phyloP scores from a whole-genome alignment of 2,888 invertebrate species.

The Coelinius sp. region DNA sequence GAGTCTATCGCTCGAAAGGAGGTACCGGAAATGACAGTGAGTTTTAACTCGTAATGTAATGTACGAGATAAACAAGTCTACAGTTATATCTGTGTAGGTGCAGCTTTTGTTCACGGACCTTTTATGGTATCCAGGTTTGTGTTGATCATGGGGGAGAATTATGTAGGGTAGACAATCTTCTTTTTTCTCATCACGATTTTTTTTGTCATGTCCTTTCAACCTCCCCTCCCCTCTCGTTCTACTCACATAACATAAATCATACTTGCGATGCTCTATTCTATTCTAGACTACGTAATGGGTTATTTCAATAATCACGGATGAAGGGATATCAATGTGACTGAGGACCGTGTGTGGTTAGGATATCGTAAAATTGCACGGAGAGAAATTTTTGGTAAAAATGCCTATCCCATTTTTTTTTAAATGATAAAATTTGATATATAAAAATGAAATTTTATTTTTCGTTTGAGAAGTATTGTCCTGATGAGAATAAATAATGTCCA shows the following conservation, averaged over 20 bases:
- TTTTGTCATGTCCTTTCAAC: not conserved
- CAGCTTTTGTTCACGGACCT: conserved; percentile 1
- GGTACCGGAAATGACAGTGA: conserved; percentile 32
- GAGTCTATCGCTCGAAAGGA: not conserved
- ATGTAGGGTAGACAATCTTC: conserved; percentile 13
- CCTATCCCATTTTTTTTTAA: too few relatives aligned
- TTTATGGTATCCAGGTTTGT: conserved; percentile 6
- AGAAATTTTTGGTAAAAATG: too few relatives aligned
- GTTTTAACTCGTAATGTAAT: conserved; percentile 45
- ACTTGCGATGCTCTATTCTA: not conserved
- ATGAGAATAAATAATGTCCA: too few relatives aligned
- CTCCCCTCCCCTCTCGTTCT: not conserved
- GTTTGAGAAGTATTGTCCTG: too few relatives aligned
- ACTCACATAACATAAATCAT: not conserved
- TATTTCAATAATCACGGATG: not conserved
- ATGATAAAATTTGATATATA: too few relatives aligned
- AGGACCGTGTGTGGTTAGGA: not conserved
- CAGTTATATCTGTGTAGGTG: conserved; percentile 18
- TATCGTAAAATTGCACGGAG: not conserved
- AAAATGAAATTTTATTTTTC: too few relatives aligned
- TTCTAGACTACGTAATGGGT: not conserved
- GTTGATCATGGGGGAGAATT: not conserved
- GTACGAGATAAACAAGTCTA: conserved; percentile 35
- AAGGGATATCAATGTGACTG: not conserved
- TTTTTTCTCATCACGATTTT: not conserved